These are phyloP conservation scores for Spheniscus mendiculus DNA, from an alignment of 2,113 vertebrate genomes.

Conservation along the genomic window DNA sequence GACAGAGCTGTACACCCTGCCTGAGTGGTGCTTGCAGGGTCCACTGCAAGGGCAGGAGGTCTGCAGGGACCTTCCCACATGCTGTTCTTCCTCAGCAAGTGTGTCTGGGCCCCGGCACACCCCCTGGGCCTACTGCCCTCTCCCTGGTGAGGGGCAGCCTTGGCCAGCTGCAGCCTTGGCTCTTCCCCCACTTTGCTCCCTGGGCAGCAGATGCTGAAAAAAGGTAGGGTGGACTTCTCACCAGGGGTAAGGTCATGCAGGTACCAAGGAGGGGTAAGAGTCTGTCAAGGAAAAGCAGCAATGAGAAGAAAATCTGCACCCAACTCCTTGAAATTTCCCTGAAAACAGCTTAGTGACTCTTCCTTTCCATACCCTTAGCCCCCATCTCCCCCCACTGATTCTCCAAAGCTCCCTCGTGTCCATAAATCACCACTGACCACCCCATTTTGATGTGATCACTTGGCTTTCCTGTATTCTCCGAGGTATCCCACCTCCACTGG, in stretches of 20 bases:
- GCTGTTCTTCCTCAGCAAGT: background rate
- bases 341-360: background rate
- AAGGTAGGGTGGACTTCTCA: background rate
- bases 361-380: background rate
- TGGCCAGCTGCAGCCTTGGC: background rate
- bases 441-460: background rate
- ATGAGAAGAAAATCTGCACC: background rate
- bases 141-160: background rate
- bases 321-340: background rate
- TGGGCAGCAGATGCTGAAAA: background rate
- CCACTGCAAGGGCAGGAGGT: background rate
- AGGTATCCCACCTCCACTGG: background rate
- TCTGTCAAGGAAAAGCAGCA: background rate
- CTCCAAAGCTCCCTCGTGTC: background rate
- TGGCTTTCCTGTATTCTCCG: background rate
- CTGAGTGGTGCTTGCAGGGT: background rate
- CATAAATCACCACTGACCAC: background rate
- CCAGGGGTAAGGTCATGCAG: background rate
- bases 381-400: background rate
- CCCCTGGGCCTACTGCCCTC: too few relatives aligned
- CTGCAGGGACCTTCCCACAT: background rate
- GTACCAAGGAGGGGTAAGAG: background rate
- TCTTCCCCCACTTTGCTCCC: background rate
- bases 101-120: fast-evolving
- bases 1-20: background rate